Evolutionary conservation across 2,113 vertebrate genomes (phyloP), one percentile per base, ranked within the genome.

Genomic region (Antechinus flavipes): DNA sequence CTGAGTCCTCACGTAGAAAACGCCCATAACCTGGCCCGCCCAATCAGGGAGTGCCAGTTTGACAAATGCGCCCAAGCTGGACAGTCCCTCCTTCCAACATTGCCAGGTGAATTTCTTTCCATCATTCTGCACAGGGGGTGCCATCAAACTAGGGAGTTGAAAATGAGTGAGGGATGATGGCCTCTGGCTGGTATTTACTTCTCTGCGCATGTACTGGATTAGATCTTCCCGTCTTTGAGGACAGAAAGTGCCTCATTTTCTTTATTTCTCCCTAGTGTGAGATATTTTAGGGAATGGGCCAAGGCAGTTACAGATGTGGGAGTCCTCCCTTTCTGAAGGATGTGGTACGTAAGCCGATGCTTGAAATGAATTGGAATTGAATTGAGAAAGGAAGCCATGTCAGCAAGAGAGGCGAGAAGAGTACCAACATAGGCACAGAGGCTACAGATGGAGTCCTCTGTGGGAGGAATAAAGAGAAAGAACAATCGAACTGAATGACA

Each of bases 21-120:
- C 99, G 99, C 99, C 99, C 99, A 99, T 99, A 99, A 99, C 99
- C 99, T 99, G 99, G 99, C 99, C 99, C 99, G 99, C 99, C 99
- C 99, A 99, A 99, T 99, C 99, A 99, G 99, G 99, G 99, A 99
- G 99, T 99, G 99, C 99, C 99, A 99, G 99, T 99, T 99, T 50
- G 50, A 50, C 7, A 50, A 49, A 49, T 2, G 5, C 49, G 9
- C 50, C 50, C 50, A 10, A 52, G 50, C 50, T 52, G 50, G 9
- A 52, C 50, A 11, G 50, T 52, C 9, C 50, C 50, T 52, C 10
- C 50, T 52, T 52, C 50, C 0, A 1, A 52, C 50, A 10, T 52
- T 52, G 10, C 50, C 4, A 52, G 9, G 50, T 10, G 50, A 52
- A 11, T 52, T 52, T 52, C 50, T 52, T 52, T 52, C 8, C 50